Base-by-base conservation (phyloP, 2,888 invertebrate species). In the Dendrolimus pini region DNA sequence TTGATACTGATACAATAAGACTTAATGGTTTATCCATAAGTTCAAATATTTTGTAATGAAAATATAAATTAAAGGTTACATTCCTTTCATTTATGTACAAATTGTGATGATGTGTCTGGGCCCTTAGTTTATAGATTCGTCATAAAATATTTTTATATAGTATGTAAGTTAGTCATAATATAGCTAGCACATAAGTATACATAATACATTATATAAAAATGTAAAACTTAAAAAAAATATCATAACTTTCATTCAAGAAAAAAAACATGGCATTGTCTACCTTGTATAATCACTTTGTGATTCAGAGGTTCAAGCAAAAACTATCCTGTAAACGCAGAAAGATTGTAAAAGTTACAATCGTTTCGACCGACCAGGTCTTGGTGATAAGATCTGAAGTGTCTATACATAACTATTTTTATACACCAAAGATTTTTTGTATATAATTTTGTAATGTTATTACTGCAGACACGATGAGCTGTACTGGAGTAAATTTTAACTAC, bases 11-110 rank as follows among this genome's bases (percentile, higher is more conserved):
- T 73, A 69, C 72, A 79, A 84, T 78, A 80, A 86, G 89, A 89
- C 89, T 88, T 30, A 85, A 82, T 82, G 73, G 73, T 77, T 70
- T 69, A 65, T 62, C 47, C 66, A 69, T 77, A 79, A 78, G 74
- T 69, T 68, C 69, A 74, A 75, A 80, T 86, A 87, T 89, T 89
- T 89, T 89, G 85, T 83, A 82, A 82, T 80, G 83, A 85, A 86
- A 74, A 77, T 89, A 83, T 90, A 89, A 90, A 90, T 87, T 89
- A 89, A 83, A 89, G 90, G 90, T 90, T 86, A 90, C 90, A 90
- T 90, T 90, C 89, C 89, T 89, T 89, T 89, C 90, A 88, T 87
- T 78, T 71, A 79, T 82, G 85, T 88, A 85, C 81, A 85, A 88
- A 85, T 84, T 82, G 83, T 81, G 83, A 81, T 83, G 86, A 89